Evolutionary conservation across 2,888 invertebrate genomes (phyloP).

Genomic region (Theretra japonica): DNA sequence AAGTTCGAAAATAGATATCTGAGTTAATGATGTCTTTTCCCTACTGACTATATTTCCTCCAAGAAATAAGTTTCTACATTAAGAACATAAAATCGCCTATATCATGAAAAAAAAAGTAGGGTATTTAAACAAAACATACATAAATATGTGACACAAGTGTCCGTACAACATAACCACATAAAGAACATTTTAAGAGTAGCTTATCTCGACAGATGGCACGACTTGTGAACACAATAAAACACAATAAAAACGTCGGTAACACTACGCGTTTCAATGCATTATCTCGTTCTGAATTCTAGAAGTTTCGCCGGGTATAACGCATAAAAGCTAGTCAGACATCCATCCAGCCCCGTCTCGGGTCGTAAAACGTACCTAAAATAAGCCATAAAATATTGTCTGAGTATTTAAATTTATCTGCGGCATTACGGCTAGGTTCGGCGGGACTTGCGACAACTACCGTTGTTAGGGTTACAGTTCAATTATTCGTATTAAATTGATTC

Average conservation of each 20-base stretch:
- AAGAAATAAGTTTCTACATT: too few species aligned
- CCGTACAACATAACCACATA: neutral
- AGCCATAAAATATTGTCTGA: slow-evolving; percentile 82
- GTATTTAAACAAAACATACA: neutral
- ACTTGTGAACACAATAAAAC: slow-evolving; percentile 34
- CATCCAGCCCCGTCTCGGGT: slow-evolving; percentile 73
- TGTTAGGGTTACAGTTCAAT: slow-evolving; percentile 22
- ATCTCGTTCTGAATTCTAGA: slow-evolving; percentile 48
- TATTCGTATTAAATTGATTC: neutral
- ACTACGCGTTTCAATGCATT: slow-evolving; percentile 46
- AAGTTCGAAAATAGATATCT: too few species aligned
- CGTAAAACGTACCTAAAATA: slow-evolving; percentile 83
- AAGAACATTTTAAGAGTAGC: neutral
- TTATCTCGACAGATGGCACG: slow-evolving; percentile 31
- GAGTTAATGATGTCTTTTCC: too few species aligned
- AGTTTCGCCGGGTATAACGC: slow-evolving; percentile 48
- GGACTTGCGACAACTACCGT: slow-evolving; percentile 38
- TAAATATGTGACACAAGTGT: neutral
- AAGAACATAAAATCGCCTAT: too few species aligned
- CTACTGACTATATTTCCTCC: too few species aligned
- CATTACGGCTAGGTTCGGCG: slow-evolving; percentile 56
- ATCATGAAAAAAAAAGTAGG: neutral
- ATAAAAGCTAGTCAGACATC: slow-evolving; percentile 79
- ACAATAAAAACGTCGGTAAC: slow-evolving; percentile 47
- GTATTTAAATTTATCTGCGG: slow-evolving; percentile 81